Evolutionary conservation across 1,140 invertebrate genomes (phyloP), one percentile per base, ranked within the genome.

Genomic region (Achroia grisella): DNA sequence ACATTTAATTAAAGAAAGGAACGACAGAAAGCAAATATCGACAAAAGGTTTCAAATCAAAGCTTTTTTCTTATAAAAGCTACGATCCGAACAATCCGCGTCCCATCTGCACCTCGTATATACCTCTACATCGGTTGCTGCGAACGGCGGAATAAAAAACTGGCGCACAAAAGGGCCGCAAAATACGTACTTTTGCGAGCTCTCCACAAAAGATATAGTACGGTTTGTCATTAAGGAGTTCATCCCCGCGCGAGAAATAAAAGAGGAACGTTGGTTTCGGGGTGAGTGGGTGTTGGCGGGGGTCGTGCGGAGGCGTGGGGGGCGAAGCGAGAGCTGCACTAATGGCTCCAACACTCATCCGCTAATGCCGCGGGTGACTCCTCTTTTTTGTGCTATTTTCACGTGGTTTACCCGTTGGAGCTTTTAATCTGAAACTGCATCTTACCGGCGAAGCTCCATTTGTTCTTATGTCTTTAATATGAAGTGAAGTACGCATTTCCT

Each of bases 191-290:
- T 73, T 75, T 71, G 74, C 75, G 73, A 73, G 71, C 69, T 80
- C 71, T 80, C 70, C 71, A 81, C 75, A 84, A 81, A 81, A 84
- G 76, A 84, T 79, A 81, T 81, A 84, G 80, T 81, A 84, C 74
- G 80, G 80, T 84, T 81, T 84, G 80, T 84, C 80, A 84, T 84
- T 84, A 84, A 84, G 80, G 80, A 84, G 80, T 84, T 84, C 80
- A 84, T 81, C 80, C 77, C 76, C 72, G 77, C 76, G 75, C 75
- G 71, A 75, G 80, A 84, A 84, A 81, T 84, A 84, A 84, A 84
- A 84, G 80, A 84, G 75, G 75, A 69, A 77, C 68, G 71, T 66
- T 47, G 69, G 57, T 23, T 23, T 23, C 64, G 54, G 70, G 60
- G 56, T 54, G 54, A 65, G 44, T 44, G 49, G 62, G 62, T 15